Conservation (phyloP, 2,888 invertebrate genomes). For the Drosophila dives region DNA sequence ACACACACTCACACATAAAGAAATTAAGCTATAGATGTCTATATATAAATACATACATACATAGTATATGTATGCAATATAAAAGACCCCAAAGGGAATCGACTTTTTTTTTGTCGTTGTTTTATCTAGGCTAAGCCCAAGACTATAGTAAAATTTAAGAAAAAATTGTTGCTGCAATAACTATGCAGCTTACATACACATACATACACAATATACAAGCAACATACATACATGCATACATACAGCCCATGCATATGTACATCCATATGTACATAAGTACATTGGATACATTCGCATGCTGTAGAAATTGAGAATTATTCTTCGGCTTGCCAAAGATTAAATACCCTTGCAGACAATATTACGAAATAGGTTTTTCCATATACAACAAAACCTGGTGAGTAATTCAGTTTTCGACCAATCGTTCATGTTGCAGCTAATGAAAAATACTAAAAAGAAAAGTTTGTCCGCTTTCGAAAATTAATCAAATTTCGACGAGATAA, state of each 20-base stretch:
- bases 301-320: not conserved
- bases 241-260: not conserved
- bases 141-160: constrained; percentile 61
- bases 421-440: not conserved
- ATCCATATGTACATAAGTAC: not conserved
- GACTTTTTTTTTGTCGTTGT: constrained; percentile 48
- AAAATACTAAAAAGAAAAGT: not conserved
- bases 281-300: constrained; percentile 1
- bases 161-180: constrained; percentile 17
- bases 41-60: constrained; percentile 2
- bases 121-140: constrained; percentile 60
- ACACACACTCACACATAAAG: not conserved
- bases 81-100: constrained; percentile 18
- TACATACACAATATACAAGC: not conserved
- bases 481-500: not conserved
- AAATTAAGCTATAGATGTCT: constrained; percentile 18
- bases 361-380: not conserved
- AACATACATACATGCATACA: not conserved
- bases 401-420: not conserved
- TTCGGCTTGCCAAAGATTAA: constrained; percentile 6
- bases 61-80: constrained; percentile 4
- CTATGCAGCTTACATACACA: constrained; percentile 1
- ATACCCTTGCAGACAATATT: constrained; percentile 13
- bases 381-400: not conserved
- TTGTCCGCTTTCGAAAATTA: not conserved